Base-by-base conservation (phyloP, 2,797 vertebrate species). In the Telmatherina bonti region DNA sequence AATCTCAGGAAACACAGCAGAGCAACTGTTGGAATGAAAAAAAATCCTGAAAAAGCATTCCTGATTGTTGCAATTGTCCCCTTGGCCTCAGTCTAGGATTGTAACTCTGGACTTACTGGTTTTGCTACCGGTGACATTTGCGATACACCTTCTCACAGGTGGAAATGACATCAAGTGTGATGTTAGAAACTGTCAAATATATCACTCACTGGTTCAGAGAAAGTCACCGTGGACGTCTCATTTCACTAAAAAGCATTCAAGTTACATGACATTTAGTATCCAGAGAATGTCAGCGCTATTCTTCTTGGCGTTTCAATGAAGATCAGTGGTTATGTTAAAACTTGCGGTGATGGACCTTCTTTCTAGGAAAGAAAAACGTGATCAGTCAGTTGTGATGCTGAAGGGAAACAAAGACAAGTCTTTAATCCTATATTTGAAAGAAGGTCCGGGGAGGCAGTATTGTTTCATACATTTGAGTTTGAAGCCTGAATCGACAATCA, bases 1-100 rank as follows among this genome's bases (percentile, higher is more conserved):
- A 79, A 88, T 86, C 82, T 52, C 75, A 84, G 76, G 85, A 83
- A 86, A 78, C 55, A 22, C 70, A 72, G 62, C 72, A 65, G 67
- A 84, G 65, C 87, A 85, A 79, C 89, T 88, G 81, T 61, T 68
- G 66, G 71, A 61, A 35, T 70, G 65, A 65, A 69, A 73, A n/a
- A 67, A 11, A 27, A 27, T 24, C 12, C 51, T 15, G 26, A 27
- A 53, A 27, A 53, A 11, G 15, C 13, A 53, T 2, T 3, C 26
- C 12, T 13, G 15, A 52, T 15, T 53, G 13, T 27, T 26, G 22
- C 36, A 38, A 38, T 38, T 38, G 15, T 38, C 12, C 3, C 36
- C 36, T 38, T 15, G 12, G 36, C 12, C 3, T 13, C 36, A 38
- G 11, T 13, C 36, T 38, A 13, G 36, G 11, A 15, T 15, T 24